Conservation (phyloP, 2,797 vertebrate species). For the Hylomyscus alleni region DNA sequence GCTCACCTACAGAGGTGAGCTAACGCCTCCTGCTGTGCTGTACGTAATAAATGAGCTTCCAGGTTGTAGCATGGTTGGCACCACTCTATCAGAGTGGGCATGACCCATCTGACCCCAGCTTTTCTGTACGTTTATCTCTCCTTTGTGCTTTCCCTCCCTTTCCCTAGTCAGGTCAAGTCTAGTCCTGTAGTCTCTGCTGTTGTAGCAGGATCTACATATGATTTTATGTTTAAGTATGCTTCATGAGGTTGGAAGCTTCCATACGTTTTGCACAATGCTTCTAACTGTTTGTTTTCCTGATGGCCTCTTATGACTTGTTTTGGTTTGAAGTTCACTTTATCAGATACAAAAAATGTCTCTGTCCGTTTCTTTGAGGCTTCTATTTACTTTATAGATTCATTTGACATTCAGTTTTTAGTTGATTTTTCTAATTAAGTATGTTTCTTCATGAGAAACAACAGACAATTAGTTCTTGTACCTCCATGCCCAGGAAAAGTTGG, state of each 20-base stretch:
- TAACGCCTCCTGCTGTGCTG: neutral
- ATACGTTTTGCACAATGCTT: neutral
- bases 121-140: neutral
- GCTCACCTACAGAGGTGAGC: neutral
- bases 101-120: neutral
- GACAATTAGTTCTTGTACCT: neutral
- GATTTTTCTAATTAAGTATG: neutral
- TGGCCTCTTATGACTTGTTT: neutral
- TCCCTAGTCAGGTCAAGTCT: neutral
- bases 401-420: neutral
- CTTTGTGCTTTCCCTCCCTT: neutral
- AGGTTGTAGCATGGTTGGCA: neutral
- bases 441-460: neutral
- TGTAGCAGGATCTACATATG: neutral
- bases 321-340: neutral
- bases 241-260: neutral
- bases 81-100: neutral
- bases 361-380: neutral
- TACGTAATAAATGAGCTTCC: neutral
- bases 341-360: too few relatives aligned
- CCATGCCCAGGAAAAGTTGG: neutral
- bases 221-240: neutral
- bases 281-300: neutral
- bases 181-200: neutral
- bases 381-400: neutral